phyloP scores from a whole-genome alignment of 2,113 vertebrate genomes.

The Carettochelys insculpta region DNA sequence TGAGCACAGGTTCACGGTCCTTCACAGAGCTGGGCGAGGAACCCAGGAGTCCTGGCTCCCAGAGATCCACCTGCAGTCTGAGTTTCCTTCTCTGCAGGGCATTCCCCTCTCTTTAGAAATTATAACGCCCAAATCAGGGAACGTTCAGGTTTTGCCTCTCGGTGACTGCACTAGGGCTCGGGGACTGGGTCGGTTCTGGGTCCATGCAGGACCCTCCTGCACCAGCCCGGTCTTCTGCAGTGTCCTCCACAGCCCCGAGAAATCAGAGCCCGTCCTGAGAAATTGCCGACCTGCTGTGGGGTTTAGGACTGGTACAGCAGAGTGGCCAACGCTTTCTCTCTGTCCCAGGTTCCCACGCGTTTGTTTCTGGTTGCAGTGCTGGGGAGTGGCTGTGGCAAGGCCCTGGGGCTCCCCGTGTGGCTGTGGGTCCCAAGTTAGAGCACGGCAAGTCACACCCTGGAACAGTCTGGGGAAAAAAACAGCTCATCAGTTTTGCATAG shows the following conservation, averaged over 20 bases:
- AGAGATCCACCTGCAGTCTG: background rate
- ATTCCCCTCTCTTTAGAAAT: background rate
- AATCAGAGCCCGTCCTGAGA: background rate
- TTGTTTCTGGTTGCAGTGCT: background rate
- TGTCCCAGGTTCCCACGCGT: background rate
- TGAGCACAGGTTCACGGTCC: accelerated
- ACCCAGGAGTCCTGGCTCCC: background rate
- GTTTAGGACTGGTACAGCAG: background rate
- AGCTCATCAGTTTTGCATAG: accelerated
- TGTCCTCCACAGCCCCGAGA: accelerated
- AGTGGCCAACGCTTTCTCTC: background rate
- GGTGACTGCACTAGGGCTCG: accelerated
- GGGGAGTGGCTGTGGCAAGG: background rate
- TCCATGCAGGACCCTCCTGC: background rate
- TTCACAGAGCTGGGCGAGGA: accelerated
- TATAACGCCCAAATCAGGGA: accelerated
- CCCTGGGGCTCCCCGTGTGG: background rate
- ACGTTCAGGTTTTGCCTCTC: background rate
- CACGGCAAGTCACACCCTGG: background rate
- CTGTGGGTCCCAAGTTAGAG: background rate
- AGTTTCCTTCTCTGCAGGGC: background rate
- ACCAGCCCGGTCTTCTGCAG: accelerated
- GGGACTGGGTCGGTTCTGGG: background rate
- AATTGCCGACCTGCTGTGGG: background rate
- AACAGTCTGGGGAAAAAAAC: accelerated